These are phyloP conservation scores for Ophioderma brevispina DNA, from an alignment of 35 echinoderm and acorn worm genomes.

Conservation along the genomic window DNA sequence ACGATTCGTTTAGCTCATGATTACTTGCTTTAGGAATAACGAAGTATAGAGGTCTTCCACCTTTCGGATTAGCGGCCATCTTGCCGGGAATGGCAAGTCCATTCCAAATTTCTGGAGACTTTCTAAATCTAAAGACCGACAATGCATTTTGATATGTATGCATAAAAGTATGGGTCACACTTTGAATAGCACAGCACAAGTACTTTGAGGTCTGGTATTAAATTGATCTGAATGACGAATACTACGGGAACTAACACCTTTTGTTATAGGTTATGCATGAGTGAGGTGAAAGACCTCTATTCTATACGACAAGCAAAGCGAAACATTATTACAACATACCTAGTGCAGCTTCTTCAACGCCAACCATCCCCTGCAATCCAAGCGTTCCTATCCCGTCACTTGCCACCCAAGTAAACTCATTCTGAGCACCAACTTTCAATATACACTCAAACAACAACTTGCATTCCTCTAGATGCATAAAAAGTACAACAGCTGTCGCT, in stretches of 20 bases:
- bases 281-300: no score
- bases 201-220: no score
- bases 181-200: no score
- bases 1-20: background rate
- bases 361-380: background rate
- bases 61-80: no score
- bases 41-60: background rate
- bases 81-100: no score
- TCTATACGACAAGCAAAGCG: no score
- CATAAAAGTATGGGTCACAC: no score
- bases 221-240: no score
- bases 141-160: background rate
- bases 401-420: slow-evolving; percentile 75
- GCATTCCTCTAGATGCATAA: slow-evolving; percentile 54
- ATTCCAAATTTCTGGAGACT: no score
- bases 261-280: no score
- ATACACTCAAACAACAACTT: slow-evolving; percentile 47
- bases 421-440: background rate
- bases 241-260: no score
- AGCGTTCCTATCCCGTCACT: slow-evolving; percentile 40
- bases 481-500: slow-evolving; percentile 72
- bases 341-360: background rate
- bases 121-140: no score
- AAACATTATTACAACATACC: background rate
- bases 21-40: background rate